Evolutionary conservation across 2,113 vertebrate genomes (phyloP).

Genomic region (Silurus asotus): DNA sequence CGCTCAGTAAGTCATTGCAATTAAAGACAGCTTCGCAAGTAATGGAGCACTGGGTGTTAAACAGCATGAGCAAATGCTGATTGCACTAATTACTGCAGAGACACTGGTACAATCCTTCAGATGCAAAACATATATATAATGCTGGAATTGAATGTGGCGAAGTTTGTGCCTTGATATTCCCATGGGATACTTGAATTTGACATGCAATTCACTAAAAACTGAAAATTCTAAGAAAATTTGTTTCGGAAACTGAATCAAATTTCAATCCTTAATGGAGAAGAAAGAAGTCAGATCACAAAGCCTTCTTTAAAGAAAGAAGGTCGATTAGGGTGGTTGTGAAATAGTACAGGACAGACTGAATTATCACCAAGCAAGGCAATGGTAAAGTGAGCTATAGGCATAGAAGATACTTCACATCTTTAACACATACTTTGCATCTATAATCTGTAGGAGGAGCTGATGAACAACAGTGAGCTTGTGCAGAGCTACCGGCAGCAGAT

Average conservation of each 20-base stretch:
- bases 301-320: neutral
- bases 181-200: neutral
- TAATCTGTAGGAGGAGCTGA: constrained; percentile 86
- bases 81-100: neutral
- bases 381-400: neutral
- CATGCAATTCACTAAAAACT: neutral
- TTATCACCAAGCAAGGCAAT: neutral
- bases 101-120: neutral
- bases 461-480: constrained; percentile 92
- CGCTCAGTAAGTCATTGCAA: neutral
- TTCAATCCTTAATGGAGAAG: neutral
- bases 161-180: neutral
- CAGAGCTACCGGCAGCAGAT: constrained; percentile 97
- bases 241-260: neutral
- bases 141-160: neutral
- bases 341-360: neutral
- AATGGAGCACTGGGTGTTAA: neutral
- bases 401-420: neutral
- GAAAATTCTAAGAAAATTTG: neutral
- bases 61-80: neutral
- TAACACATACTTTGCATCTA: neutral
- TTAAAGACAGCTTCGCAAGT: neutral
- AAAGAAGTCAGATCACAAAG: neutral
- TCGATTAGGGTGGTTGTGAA: neutral
- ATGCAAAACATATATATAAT: neutral